Conservation (phyloP, 2,113 vertebrate species). For the Caranx melampygus region DNA sequence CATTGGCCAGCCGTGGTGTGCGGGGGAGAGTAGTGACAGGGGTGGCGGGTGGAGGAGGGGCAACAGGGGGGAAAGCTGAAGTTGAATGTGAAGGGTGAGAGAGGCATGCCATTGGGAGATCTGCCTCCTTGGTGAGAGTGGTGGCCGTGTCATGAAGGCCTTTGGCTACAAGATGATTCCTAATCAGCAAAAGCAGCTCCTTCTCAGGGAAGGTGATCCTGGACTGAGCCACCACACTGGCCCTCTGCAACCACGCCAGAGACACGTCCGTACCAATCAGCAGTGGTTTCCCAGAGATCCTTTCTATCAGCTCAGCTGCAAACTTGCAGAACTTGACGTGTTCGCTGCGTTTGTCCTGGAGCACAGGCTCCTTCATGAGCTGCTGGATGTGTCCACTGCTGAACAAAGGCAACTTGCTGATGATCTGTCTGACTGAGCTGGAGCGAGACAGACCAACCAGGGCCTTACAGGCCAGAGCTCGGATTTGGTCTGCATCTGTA, state of each 20-base stretch:
- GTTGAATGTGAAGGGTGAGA: slow-evolving; percentile 83
- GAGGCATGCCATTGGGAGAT: slow-evolving; percentile 93
- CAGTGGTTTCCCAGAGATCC: slow-evolving; percentile 95
- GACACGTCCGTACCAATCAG: slow-evolving; percentile 96
- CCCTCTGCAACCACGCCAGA: slow-evolving; percentile 94
- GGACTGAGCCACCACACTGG: slow-evolving; percentile 97
- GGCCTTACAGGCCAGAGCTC: slow-evolving; percentile 94
- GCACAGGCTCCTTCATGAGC: slow-evolving; percentile 97
- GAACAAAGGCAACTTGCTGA: slow-evolving; percentile 98
- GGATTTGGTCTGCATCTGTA: slow-evolving; percentile 97
- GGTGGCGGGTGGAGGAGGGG: slow-evolving; percentile 81
- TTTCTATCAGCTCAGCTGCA: slow-evolving; percentile 94
- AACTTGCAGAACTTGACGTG: slow-evolving; percentile 98
- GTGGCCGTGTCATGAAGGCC: slow-evolving; percentile 93
- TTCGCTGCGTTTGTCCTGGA: slow-evolving; percentile 98
- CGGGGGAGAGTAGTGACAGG: slow-evolving; percentile 90
- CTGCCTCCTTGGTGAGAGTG: slow-evolving; percentile 93
- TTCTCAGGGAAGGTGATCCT: slow-evolving; percentile 97
- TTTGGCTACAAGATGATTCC: slow-evolving; percentile 97
- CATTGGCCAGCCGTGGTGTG: slow-evolving; percentile 92
- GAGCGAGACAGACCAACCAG: slow-evolving; percentile 95
- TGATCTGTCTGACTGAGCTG: slow-evolving; percentile 94
- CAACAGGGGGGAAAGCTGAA: slow-evolving; percentile 87
- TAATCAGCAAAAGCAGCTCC: slow-evolving; percentile 93
- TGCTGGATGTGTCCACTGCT: slow-evolving; percentile 99